Evolutionary conservation across 2,113 vertebrate genomes (phyloP), one percentile per base, ranked within the genome.

Genomic region (Trichomycterus rosablanca): DNA sequence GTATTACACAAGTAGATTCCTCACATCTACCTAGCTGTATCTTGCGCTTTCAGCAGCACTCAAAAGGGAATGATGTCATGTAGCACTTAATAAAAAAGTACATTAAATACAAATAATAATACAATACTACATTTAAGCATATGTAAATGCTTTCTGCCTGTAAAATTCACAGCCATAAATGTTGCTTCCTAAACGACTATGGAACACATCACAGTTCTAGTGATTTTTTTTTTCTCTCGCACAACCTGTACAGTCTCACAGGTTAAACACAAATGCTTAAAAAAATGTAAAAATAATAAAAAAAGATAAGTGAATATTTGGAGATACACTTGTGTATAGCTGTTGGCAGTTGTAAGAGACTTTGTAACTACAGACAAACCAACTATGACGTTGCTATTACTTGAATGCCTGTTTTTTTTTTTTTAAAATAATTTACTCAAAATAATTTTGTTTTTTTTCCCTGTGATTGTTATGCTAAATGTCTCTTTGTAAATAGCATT

Each of bases 331-430:
- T 51, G 56, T 67, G 58, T 48, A 55, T 46, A 68, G 57, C 50
- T 49, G 51, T 56, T 51, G 23, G 80, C 86, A 79, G 88, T 87
- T 85, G 76, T 84, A 88, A 77, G 80, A 86, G 78, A 71, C 57
- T 60, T 53, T 56, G 81, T 83, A 50, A 30, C 55, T 49, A 22
- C 76, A 64, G 63, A 50, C 83, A 90, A 91, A 90, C 90, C 86
- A 84, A 91, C 87, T 94, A 91, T 93, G 92, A 90, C 90, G 92
- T 91, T 92, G 92, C 92, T 92, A 94, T 90, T 95, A 96, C 94
- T 96, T 96, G 94, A 97, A 97, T 94, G 94, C 93, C 92, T 95
- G 88, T 87, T 96, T 90, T 94, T 92, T 89, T 83, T 78, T 84
- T 91, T 92, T 89, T 75, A 7, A 19, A 60, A 87, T 86, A 86